Base-by-base conservation (phyloP, 2,888 invertebrate species). In the Eupithecia subumbrata region DNA sequence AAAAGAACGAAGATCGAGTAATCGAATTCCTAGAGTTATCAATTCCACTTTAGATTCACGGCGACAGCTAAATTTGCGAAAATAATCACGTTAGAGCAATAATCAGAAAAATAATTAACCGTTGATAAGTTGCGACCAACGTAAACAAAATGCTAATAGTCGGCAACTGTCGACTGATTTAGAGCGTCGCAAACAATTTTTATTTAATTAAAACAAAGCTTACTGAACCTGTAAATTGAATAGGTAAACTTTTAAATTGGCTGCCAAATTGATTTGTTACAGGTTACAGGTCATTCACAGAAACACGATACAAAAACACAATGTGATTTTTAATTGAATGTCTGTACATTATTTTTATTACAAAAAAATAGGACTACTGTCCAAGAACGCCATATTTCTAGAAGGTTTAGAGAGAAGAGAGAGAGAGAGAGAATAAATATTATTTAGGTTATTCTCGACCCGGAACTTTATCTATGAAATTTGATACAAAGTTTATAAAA, bases 91-190 rank as follows among this genome's bases (percentile, higher is more conserved):
- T 72, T 68, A 72, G 45, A 75, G 60, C 74, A 45, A 75, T 71
- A 22, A 75, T 75, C 67, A 45, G 37, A 68, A 71, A 71, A 40
- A 71, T 67, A 71, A 74, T 74, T 67, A 45, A 18, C 40, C 34
- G 34, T 71, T 75, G 60, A 74, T 71, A 71, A 43, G 37, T 34
- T 12, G 60, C 60, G 45, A 68, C 22, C 14, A 22, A 22, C 22
- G 68, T 68, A 68, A 68, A 68, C 69, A 71, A 68, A 71, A 75
- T 68, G 71, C 71, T 71, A 74, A 75, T 60, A 71, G 68, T 37
- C n/a, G 9, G 48, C 73, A 71, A 75, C 60, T 63, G 74, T 68
- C 71, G 60, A 37, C 74, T 71, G 71, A 74, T 74, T 71, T 74
- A 74, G 64, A 45, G 71, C 34, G 45, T 60, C 18, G 34, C 63